phyloP scores from a whole-genome alignment of 2,888 invertebrate genomes.

The Brachypalpus laphriformis region DNA sequence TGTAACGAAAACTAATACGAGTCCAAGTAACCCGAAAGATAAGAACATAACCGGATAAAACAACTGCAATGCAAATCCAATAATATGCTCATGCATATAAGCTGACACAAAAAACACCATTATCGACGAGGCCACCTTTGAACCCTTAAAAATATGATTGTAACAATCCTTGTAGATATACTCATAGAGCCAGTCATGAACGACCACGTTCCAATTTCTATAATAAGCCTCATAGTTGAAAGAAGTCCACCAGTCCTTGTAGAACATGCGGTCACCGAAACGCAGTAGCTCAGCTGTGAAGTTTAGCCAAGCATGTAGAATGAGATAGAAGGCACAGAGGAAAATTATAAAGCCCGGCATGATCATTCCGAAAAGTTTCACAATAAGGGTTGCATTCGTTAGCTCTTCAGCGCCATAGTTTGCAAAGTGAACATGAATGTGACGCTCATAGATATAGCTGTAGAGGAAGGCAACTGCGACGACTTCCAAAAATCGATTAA shows the following conservation, averaged over 20 bases:
- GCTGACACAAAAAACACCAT: constrained; percentile 92
- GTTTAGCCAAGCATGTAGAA: constrained; percentile 96
- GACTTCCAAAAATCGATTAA: constrained; percentile 89
- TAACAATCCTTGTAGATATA: constrained; percentile 92
- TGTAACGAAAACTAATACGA: constrained; percentile 85
- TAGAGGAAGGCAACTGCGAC: constrained; percentile 91
- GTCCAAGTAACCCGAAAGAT: constrained; percentile 88
- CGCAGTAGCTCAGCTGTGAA: constrained; percentile 93
- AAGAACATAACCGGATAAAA: constrained; percentile 94
- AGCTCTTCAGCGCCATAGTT: constrained; percentile 81
- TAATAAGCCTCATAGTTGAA: constrained; percentile 92
- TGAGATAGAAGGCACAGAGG: constrained; percentile 91
- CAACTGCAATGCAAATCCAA: constrained; percentile 90
- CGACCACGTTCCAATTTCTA: constrained; percentile 97
- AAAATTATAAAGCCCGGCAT: constrained; percentile 89
- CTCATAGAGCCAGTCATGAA: constrained; percentile 96
- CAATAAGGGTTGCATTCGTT: constrained; percentile 81
- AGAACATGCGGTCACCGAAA: constrained; percentile 94
- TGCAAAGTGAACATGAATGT: constrained; percentile 86
- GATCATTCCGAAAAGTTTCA: constrained; percentile 88
- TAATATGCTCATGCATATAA: constrained; percentile 93
- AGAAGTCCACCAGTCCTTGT: constrained; percentile 97
- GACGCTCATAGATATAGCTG: constrained; percentile 91
- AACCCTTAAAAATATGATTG: constrained; percentile 82
- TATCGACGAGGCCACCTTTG: constrained; percentile 84